Percentiles rank a stretch among this genome's conserved stretches.
These are phyloP conservation scores for Mycalesis mineus DNA, from an alignment of 2,888 invertebrate genomes.

Conservation along the genomic window DNA sequence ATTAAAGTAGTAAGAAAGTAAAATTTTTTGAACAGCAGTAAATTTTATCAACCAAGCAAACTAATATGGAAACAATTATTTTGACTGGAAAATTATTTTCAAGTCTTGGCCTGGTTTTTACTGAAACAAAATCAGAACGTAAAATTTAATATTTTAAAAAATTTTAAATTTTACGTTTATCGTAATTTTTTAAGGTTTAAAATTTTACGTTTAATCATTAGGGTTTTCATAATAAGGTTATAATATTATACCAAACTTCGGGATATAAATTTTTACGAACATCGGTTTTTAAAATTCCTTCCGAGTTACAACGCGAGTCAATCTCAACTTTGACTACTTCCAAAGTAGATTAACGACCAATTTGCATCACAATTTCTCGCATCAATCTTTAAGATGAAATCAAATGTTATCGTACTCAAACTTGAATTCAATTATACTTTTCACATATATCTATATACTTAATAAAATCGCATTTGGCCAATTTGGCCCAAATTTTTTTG, in stretches of 20 bases:
- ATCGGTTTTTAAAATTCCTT: background rate
- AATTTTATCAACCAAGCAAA: too few species aligned
- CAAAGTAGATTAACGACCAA: slow-evolving; percentile 19
- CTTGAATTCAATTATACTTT: background rate
- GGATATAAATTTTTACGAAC: background rate
- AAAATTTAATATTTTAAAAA: too few species aligned
- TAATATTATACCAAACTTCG: background rate
- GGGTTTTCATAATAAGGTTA: background rate
- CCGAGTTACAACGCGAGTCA: background rate
- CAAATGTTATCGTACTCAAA: slow-evolving; percentile 4
- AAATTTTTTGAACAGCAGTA: too few species aligned
- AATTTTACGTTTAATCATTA: background rate
- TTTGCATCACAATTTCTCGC: slow-evolving; percentile 25
- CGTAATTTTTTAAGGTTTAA: background rate
- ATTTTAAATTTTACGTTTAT: too few species aligned
- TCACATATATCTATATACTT: background rate
- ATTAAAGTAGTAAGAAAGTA: too few species aligned
- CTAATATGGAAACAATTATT: too few species aligned
- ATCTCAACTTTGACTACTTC: slow-evolving; percentile 11
- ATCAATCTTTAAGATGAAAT: slow-evolving; percentile 25
- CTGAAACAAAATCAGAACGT: too few species aligned
- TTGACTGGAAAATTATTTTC: too few species aligned
- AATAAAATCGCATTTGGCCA: too few species aligned
- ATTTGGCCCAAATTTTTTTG: too few species aligned
- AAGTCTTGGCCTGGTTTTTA: too few species aligned